phyloP scores from a whole-genome alignment of 1,140 invertebrate genomes.

The Meloidogyne exigua region DNA sequence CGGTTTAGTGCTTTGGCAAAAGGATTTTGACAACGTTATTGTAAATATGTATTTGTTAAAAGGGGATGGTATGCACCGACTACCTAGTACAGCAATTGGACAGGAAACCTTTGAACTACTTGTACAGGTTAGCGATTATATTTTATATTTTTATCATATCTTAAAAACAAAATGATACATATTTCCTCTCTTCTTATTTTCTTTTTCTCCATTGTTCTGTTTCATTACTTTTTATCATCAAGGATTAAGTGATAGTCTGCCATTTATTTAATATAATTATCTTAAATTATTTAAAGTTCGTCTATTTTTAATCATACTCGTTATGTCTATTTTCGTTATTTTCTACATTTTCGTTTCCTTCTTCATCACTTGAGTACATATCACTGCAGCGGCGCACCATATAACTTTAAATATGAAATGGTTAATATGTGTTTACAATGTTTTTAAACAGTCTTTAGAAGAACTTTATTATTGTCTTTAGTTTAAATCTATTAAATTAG shows the following conservation, averaged over 20 bases:
- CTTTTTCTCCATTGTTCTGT: too few relatives aligned
- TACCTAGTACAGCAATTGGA: constrained; percentile 84
- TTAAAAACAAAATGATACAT: too few relatives aligned
- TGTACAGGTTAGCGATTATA: constrained; percentile 36
- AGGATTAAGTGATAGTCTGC: not conserved
- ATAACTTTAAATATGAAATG: constrained; percentile 34
- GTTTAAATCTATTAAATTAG: not conserved
- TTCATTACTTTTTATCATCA: too few relatives aligned
- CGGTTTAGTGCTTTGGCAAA: constrained; percentile 80
- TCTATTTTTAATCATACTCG: not conserved
- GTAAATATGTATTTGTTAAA: constrained; percentile 83
- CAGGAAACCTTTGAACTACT: constrained; percentile 51
- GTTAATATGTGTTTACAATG: too few relatives aligned
- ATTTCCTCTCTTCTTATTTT: too few relatives aligned
- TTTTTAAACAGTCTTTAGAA: not conserved
- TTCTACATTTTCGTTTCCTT: constrained; percentile 37
- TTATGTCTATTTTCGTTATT: constrained; percentile 2
- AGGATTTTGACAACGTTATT: constrained; percentile 79
- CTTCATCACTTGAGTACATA: constrained; percentile 26
- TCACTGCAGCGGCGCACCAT: constrained; percentile 40
- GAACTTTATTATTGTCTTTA: not conserved
- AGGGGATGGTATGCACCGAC: constrained; percentile 74
- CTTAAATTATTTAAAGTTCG: not conserved
- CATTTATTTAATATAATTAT: not conserved
- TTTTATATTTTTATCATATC: not conserved